Evolutionary conservation across 92 coral and sea anemone genomes (phyloP).

Genomic region (Porites divaricata): DNA sequence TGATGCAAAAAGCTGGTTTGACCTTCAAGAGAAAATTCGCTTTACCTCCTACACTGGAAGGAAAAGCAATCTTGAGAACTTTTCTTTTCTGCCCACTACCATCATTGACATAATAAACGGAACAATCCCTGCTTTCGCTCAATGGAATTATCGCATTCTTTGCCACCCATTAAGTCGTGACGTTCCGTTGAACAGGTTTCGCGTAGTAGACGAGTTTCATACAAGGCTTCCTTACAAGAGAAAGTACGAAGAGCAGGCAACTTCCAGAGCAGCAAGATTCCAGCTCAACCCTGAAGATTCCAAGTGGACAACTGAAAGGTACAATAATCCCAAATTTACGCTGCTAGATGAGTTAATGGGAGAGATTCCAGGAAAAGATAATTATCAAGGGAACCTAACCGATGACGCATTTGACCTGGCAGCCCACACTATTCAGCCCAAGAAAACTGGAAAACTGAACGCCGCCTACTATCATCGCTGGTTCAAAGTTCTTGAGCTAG

Average conservation of each 20-base stretch:
- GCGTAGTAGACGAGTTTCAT: constrained; percentile 74
- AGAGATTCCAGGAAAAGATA: constrained; percentile 81
- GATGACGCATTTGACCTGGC: constrained; percentile 62
- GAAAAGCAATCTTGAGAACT: constrained; percentile 77
- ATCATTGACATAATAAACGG: constrained; percentile 61
- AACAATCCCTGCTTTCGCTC: constrained; percentile 61
- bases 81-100: constrained; percentile 74
- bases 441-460: constrained; percentile 39
- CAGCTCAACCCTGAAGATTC: constrained; percentile 73
- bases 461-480: constrained; percentile 70
- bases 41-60: constrained; percentile 81
- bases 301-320: constrained; percentile 29
- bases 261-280: constrained; percentile 72
- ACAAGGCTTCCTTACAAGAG: constrained; percentile 45
- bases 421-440: constrained; percentile 48
- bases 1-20: constrained; percentile 78
- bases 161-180: constrained; percentile 74
- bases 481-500: constrained; percentile 58
- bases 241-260: constrained; percentile 58
- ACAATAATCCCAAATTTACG: constrained; percentile 6
- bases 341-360: constrained; percentile 55
- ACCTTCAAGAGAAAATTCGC: constrained; percentile 78
- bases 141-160: constrained; percentile 80
- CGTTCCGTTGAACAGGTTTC: constrained; percentile 71
- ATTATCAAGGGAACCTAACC: constrained; percentile 62